Conservation (phyloP, 2,888 invertebrate genomes). For the Oscheius myriophilus region DNA sequence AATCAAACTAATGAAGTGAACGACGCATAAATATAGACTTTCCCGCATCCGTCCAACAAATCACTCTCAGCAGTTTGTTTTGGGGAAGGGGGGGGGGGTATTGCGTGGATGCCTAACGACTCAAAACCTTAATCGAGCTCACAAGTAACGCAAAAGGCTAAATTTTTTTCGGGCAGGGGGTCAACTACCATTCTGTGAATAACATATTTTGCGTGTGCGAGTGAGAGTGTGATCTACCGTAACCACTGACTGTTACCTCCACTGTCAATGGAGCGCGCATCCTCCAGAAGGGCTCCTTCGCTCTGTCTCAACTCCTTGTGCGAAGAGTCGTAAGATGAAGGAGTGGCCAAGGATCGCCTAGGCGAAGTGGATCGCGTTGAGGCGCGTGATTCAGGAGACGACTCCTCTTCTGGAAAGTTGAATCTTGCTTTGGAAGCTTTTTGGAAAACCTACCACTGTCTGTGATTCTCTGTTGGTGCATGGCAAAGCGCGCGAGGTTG, state of each 20-base stretch:
- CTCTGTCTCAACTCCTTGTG: conserved; percentile 31
- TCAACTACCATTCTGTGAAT: not conserved
- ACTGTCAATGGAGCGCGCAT: conserved; percentile 55
- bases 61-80: too few species aligned
- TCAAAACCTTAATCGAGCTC: too few species aligned
- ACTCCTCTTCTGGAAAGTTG: conserved; percentile 43
- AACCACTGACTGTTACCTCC: conserved; percentile 51
- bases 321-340: conserved; percentile 55
- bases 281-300: conserved; percentile 29
- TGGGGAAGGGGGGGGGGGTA: too few species aligned
- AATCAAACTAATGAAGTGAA: too few species aligned
- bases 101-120: too few species aligned
- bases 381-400: conserved; percentile 63
- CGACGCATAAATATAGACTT: too few species aligned
- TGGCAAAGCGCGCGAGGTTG: conserved; percentile 51
- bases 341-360: conserved; percentile 57
- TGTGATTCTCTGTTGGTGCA: conserved; percentile 28
- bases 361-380: conserved; percentile 57
- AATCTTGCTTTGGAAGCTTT: not conserved
- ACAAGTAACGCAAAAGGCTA: too few species aligned
- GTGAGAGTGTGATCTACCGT: conserved; percentile 11
- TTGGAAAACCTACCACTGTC: conserved; percentile 40
- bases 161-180: not conserved
- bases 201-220: too few species aligned
- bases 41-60: too few species aligned